phyloP scores from a whole-genome alignment of 2,888 invertebrate species.

The Latrodectus elegans region DNA sequence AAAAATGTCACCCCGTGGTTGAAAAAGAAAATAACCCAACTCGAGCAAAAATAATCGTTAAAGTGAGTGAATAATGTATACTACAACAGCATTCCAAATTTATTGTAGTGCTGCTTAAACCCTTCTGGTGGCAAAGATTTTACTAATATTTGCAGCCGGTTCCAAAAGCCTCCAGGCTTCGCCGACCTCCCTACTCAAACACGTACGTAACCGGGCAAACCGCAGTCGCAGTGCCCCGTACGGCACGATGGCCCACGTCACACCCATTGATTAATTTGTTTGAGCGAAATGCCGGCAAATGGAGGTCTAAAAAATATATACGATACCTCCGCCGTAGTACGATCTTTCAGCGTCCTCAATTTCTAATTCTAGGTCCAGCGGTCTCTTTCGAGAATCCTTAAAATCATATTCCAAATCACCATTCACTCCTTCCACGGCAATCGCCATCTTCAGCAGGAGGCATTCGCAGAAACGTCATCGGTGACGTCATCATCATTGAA shows the following conservation, averaged over 20 bases:
- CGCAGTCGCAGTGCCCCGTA: conserved; percentile 66
- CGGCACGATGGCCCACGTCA: conserved; percentile 68
- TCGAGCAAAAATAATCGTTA: conserved; percentile 49
- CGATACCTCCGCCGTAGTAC: conserved; percentile 65
- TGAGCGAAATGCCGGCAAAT: conserved; percentile 36
- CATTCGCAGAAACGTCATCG: not conserved
- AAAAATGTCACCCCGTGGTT: conserved; percentile 22
- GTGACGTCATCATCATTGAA: conserved; percentile 46
- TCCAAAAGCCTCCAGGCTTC: conserved; percentile 52
- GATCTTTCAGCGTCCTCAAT: conserved; percentile 62
- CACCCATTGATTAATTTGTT: conserved; percentile 68
- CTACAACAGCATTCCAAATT: conserved; percentile 33
- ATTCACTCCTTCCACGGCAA: conserved; percentile 53
- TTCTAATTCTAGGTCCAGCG: conserved; percentile 56
- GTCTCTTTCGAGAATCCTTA: conserved; percentile 70
- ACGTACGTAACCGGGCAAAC: conserved; percentile 65
- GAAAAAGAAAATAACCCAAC: not conserved
- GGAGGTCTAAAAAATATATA: conserved; percentile 66
- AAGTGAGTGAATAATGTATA: conserved; percentile 35
- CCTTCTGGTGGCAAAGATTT: conserved; percentile 42
- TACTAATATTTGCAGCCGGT: conserved; percentile 60
- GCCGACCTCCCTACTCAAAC: conserved; percentile 57
- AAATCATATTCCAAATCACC: conserved; percentile 47
- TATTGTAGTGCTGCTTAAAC: conserved; percentile 39
- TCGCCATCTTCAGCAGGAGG: conserved; percentile 69